Evolutionary conservation across 2,888 invertebrate genomes (phyloP).

Genomic region (Acronicta psi): DNA sequence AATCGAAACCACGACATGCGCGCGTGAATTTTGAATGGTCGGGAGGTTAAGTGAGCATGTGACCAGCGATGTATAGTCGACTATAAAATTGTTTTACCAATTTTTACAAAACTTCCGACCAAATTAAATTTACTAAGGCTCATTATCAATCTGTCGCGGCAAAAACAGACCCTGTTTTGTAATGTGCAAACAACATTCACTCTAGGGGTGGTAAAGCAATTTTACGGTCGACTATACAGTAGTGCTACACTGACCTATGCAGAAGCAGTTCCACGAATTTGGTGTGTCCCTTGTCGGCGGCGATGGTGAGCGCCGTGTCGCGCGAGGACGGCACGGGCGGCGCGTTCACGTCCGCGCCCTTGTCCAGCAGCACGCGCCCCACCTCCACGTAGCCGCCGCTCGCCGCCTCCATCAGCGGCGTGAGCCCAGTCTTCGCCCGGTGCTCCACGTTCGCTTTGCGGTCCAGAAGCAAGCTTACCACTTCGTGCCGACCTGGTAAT

Average conservation of each 20-base stretch:
- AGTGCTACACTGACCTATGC: conserved; percentile 77
- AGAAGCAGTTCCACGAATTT: conserved; percentile 96
- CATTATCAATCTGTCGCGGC: too few relatives aligned
- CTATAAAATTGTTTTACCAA: too few relatives aligned
- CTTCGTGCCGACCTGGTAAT: conserved; percentile 94
- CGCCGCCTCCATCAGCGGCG: conserved; percentile 99
- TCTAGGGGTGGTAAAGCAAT: too few relatives aligned
- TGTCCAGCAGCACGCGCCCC: conserved; percentile 97
- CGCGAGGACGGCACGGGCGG: conserved; percentile 99
- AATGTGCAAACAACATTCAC: too few relatives aligned
- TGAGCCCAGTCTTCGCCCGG: conserved; percentile 99
- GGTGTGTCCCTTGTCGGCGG: conserved; percentile 99
- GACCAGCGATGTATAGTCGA: too few relatives aligned
- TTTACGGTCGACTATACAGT: too few relatives aligned
- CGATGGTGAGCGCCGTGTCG: conserved; percentile 99
- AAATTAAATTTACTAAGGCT: too few relatives aligned
- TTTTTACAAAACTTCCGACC: too few relatives aligned
- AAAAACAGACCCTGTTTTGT: too few relatives aligned
- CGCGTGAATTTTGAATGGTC: too few relatives aligned
- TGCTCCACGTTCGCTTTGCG: conserved; percentile 99
- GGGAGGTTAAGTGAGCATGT: too few relatives aligned
- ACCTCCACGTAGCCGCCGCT: conserved; percentile 99
- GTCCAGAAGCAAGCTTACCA: conserved; percentile 98
- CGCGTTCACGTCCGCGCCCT: conserved; percentile 99
- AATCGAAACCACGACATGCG: too few relatives aligned